Evolutionary conservation across 35 echinoderm and acorn worm genomes (phyloP), one percentile per base, ranked within the genome.

Genomic region (Chiridota heheva): DNA sequence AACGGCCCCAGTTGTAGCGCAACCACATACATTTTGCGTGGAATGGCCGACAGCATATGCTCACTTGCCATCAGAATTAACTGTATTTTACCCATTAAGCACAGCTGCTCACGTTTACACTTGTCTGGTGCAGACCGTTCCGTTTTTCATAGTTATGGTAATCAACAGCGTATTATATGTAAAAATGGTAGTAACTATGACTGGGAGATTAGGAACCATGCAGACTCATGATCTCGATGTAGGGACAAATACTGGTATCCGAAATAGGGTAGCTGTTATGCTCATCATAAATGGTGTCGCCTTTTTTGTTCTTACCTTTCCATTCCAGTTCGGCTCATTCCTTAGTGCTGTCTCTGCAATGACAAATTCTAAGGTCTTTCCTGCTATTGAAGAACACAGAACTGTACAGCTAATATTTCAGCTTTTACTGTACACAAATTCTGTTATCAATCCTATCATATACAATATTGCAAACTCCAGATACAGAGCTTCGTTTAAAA

Each of bases 361-460:
- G 0, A n/a, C n/a, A n/a, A n/a, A n/a, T n/a, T n/a, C n/a, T n/a
- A n/a, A n/a, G n/a, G n/a, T n/a, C n/a, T n/a, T n/a, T n/a, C n/a
- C n/a, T 78, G 33, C 27, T 43, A 61, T 17, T 10, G 4, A 34
- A 13, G 0, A 15, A 30, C 40, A 53, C 10, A 53, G 13, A n/a
- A 1, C 0, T 0, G 0, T 49, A 29, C 18, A 49, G 43, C 2
- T 49, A 62, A 18, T n/a, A 15, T 58, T 78, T n/a, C 75, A 78
- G 28, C 59, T 85, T 35, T 42, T 96, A 28, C 55, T 86, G 3
- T 90, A 82, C 62, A 63, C 63, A 43, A 96, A 96, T 67, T 89
- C 92, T 0, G 70, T 87, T 16, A 72, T 96, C 4, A 96, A 96
- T 77, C 92, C 92, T 36, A 86, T 96, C 18, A 96, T 96, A 67